A percentile compares a stretch with the other conserved stretches of the same genome.
These are phyloP conservation scores for Eupristina koningsbergeri DNA, from an alignment of 1,140 invertebrate species.

Conservation along the genomic window DNA sequence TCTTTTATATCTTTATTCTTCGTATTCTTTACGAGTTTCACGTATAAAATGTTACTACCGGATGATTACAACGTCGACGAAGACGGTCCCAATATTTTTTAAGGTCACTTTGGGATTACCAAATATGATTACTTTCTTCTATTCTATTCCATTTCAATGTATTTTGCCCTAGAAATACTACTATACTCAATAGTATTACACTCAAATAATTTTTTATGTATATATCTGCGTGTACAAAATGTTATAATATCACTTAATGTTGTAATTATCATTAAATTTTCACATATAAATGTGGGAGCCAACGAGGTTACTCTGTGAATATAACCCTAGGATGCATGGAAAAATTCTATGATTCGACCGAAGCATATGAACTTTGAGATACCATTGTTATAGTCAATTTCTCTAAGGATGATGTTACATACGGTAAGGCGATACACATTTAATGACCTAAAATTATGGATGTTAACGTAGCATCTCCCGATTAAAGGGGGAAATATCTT, in stretches of 20 bases:
- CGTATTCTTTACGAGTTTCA: conserved; percentile 40
- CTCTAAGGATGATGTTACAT: neutral
- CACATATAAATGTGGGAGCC: conserved; percentile 37
- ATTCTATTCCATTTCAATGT: too few relatives aligned
- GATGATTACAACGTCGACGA: conserved; percentile 31
- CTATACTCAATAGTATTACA: too few relatives aligned
- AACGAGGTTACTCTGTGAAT: conserved; percentile 19
- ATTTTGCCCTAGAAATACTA: too few relatives aligned
- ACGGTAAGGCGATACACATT: conserved; percentile 32
- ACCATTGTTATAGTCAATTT: neutral
- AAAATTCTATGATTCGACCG: conserved; percentile 31
- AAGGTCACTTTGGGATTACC: conserved; percentile 44
- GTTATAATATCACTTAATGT: too few relatives aligned
- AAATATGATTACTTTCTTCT: conserved; percentile 41
- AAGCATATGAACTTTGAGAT: too few relatives aligned
- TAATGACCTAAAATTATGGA: conserved; percentile 31
- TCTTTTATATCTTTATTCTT: neutral
- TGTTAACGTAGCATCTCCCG: conserved; percentile 28
- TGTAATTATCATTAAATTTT: conserved; percentile 47
- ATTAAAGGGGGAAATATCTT: conserved; percentile 31
- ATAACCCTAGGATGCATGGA: neutral
- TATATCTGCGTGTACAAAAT: too few relatives aligned
- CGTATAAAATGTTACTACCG: conserved; percentile 53
- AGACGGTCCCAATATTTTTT: conserved; percentile 50
- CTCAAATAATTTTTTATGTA: too few relatives aligned